Percentiles rank a stretch among this genome's conserved stretches.
Evolutionary conservation across 2,888 invertebrate species (phyloP).

Genomic region (Nemapogon koenigi): DNA sequence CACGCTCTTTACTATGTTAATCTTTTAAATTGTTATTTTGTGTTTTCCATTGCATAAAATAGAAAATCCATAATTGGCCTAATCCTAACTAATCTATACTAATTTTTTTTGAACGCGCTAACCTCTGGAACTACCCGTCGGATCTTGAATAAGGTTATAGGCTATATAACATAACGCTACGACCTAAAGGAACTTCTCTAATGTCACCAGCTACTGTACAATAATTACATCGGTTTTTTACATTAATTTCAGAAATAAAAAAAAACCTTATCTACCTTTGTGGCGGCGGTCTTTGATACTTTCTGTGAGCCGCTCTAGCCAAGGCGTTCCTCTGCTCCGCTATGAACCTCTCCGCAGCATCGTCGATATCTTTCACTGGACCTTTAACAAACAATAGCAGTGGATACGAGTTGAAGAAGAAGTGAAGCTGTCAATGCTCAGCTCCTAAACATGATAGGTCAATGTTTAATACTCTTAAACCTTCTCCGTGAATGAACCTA

Average conservation of each 20-base stretch:
- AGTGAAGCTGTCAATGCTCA: neutral
- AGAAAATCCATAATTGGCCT: no score
- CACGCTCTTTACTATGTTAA: no score
- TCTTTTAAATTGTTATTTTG: no score
- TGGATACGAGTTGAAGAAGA: neutral
- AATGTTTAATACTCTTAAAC: neutral
- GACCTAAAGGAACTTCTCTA: no score
- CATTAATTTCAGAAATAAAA: neutral
- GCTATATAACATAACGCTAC: no score
- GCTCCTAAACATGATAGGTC: neutral
- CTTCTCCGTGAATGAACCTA: no score
- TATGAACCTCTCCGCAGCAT: conserved; percentile 52
- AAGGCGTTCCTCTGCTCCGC: conserved; percentile 48
- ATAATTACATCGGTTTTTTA: neutral
- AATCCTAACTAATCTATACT: no score
- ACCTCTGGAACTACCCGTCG: no score
- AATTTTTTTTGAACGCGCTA: no score
- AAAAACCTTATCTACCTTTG: conserved; percentile 31
- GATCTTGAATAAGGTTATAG: no score
- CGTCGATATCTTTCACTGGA: conserved; percentile 48
- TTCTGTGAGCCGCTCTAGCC: conserved; percentile 38
- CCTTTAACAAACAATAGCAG: conserved; percentile 22
- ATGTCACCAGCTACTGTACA: no score
- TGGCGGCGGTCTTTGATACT: conserved; percentile 31
- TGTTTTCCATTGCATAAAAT: no score